These are phyloP conservation scores for Exocentrus adspersus DNA, from an alignment of 2,888 invertebrate species.

Conservation along the genomic window DNA sequence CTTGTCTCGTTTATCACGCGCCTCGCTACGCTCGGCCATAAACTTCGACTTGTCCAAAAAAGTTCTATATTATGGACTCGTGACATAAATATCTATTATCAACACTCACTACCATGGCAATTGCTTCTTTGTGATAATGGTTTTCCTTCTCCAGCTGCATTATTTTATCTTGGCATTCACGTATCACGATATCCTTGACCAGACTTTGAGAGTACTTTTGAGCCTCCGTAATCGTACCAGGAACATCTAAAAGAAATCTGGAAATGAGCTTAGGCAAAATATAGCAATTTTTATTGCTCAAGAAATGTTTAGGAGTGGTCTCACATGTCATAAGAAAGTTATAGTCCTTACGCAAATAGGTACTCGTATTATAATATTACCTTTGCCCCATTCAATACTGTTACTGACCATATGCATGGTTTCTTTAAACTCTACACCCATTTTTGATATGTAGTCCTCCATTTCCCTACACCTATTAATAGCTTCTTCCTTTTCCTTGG, in stretches of 20 bases:
- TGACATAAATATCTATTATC: too few relatives aligned
- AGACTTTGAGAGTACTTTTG: conserved; percentile 53
- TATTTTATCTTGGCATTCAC: conserved; percentile 54
- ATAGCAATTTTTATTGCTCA: neutral
- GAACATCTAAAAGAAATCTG: conserved; percentile 26
- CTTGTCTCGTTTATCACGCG: too few relatives aligned
- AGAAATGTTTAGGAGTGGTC: too few relatives aligned
- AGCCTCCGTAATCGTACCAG: conserved; percentile 47
- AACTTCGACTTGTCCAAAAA: too few relatives aligned
- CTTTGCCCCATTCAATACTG: conserved; percentile 49
- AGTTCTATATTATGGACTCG: too few relatives aligned
- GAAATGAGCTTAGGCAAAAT: neutral
- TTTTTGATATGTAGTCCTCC: conserved; percentile 48
- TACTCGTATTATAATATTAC: conserved; percentile 29
- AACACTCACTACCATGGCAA: conserved; percentile 46
- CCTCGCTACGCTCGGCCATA: too few relatives aligned
- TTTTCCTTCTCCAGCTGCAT: conserved; percentile 52
- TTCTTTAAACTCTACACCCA: conserved; percentile 45
- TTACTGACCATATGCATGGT: conserved; percentile 46
- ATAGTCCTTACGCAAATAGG: too few relatives aligned
- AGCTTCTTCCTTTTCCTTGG: conserved; percentile 41
- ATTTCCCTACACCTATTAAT: conserved; percentile 47
- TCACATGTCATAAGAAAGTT: too few relatives aligned
- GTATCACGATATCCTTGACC: conserved; percentile 51
- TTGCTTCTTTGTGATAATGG: conserved; percentile 49